Percentiles rank a stretch among this genome's conserved stretches.
These are phyloP conservation scores for Orchestes rusci DNA, from an alignment of 2,888 invertebrate species.

Conservation along the genomic window DNA sequence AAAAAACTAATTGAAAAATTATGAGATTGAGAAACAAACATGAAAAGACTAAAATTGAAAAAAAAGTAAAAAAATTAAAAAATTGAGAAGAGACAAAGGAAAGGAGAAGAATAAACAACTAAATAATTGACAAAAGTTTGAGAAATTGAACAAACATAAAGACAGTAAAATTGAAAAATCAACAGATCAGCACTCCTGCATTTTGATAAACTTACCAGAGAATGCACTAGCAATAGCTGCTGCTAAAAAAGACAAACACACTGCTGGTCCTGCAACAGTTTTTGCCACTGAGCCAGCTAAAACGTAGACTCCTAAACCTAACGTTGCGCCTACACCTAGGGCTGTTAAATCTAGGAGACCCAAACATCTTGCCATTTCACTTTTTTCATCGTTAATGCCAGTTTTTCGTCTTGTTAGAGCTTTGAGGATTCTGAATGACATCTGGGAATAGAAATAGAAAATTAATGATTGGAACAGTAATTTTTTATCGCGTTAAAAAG, in stretches of 20 bases:
- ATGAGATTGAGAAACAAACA: too few species aligned
- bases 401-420: constrained; percentile 46
- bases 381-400: constrained; percentile 36
- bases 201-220: constrained; percentile 75
- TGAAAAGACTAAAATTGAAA: too few species aligned
- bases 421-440: constrained; percentile 29
- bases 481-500: too few species aligned
- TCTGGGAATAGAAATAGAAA: constrained; percentile 20
- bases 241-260: constrained; percentile 81
- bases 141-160: too few species aligned
- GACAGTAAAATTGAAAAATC: too few species aligned
- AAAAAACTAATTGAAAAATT: too few species aligned
- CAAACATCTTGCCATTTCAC: constrained; percentile 59
- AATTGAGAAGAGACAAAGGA: too few species aligned
- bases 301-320: constrained; percentile 93
- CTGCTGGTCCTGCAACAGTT: constrained; percentile 83
- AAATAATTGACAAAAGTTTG: too few species aligned
- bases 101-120: too few species aligned
- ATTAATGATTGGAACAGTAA: too few species aligned
- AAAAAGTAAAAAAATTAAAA: too few species aligned
- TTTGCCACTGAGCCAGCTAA: constrained; percentile 85
- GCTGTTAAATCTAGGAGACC: constrained; percentile 79
- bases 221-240: constrained; percentile 90
- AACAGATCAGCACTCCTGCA: too few species aligned
- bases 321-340: constrained; percentile 78